phyloP scores from a whole-genome alignment of 2,797 vertebrate species.

The Morus bassanus region DNA sequence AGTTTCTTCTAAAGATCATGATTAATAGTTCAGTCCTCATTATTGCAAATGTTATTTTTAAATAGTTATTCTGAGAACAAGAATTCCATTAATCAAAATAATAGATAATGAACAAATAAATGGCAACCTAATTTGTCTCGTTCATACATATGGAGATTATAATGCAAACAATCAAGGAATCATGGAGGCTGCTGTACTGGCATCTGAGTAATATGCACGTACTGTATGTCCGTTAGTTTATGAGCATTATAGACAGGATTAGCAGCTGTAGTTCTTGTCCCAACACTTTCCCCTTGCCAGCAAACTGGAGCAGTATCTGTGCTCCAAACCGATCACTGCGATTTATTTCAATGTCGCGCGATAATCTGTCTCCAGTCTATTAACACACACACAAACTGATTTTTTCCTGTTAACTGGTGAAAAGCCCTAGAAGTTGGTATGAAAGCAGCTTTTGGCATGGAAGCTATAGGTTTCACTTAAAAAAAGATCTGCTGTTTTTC shows the following conservation, averaged over 20 bases:
- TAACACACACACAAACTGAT: not conserved
- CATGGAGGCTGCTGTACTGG: constrained; percentile 76
- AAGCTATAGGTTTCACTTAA: not conserved
- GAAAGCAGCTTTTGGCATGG: not conserved
- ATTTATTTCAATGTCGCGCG: not conserved
- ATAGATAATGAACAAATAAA: constrained; percentile 86
- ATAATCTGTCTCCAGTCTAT: not conserved
- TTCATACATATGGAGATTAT: constrained; percentile 77
- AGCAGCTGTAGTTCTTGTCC: not conserved
- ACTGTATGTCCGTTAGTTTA: not conserved
- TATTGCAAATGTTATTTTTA: constrained; percentile 74
- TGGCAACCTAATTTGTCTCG: constrained; percentile 83
- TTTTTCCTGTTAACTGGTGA: not conserved
- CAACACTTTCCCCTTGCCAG: not conserved
- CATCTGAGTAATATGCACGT: constrained; percentile 24
- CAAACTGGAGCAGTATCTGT: not conserved
- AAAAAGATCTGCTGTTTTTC: not conserved
- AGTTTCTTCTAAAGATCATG: constrained; percentile 50
- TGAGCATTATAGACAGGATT: not conserved
- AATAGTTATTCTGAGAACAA: constrained; percentile 71
- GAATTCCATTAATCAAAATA: constrained; percentile 87
- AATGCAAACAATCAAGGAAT: constrained; percentile 71
- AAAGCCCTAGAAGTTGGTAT: not conserved
- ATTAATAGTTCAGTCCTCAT: constrained; percentile 71
- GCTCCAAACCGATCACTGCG: not conserved